A percentile compares a stretch with the other conserved stretches of the same genome.
These are phyloP conservation scores for Phocoena sinus DNA, from an alignment of 2,113 vertebrate species.

Conservation along the genomic window DNA sequence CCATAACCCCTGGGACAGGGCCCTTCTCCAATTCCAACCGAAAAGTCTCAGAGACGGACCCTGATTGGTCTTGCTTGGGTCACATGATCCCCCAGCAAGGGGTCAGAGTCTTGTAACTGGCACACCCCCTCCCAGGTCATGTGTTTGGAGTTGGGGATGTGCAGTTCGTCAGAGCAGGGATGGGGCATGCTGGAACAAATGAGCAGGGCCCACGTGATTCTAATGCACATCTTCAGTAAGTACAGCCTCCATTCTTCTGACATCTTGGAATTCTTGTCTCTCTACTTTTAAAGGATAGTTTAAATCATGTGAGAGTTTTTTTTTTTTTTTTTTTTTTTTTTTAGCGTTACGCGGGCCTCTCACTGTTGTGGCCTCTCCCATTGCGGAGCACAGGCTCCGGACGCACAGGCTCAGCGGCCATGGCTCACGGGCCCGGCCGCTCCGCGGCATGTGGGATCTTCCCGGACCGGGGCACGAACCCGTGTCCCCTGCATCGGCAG, in stretches of 20 bases:
- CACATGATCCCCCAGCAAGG: background rate
- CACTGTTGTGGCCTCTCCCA: no score
- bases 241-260: background rate
- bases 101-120: background rate
- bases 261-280: background rate
- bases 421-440: no score
- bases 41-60: background rate
- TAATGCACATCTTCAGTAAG: background rate
- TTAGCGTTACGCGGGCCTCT: no score
- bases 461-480: no score
- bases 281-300: background rate
- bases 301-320: background rate
- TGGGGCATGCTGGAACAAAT: background rate
- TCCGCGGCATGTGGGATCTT: no score
- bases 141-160: background rate
- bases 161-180: background rate
- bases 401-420: no score
- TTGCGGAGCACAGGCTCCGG: no score
- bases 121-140: background rate
- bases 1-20: background rate
- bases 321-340: no score
- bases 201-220: accelerated
- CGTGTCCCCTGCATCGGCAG: no score
- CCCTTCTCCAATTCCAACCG: background rate
- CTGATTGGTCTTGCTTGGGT: background rate